Evolutionary conservation across 2,113 vertebrate species (phyloP).

Genomic region (Rafetus swinhoei): DNA sequence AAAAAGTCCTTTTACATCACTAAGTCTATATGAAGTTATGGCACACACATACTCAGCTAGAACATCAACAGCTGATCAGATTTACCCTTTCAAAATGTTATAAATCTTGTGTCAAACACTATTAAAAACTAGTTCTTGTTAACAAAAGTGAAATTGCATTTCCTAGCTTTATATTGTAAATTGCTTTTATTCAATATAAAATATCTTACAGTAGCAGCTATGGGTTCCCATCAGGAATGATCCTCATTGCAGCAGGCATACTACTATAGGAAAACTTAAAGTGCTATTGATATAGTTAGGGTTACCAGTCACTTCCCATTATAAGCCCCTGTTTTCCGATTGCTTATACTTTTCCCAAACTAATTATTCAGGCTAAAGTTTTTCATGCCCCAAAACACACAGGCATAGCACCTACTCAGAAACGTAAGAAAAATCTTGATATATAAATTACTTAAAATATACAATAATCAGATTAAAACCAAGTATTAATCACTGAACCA

Average conservation of each 20-base stretch:
- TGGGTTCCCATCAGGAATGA: neutral
- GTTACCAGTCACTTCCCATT: accelerated
- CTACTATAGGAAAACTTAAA: neutral
- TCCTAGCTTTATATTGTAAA: accelerated
- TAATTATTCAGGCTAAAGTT: neutral
- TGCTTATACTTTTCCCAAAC: neutral
- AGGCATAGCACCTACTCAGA: accelerated
- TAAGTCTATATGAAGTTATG: neutral
- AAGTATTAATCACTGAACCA: neutral
- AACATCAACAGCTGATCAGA: neutral
- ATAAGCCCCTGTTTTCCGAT: neutral
- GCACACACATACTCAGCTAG: neutral
- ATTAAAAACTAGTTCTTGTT: neutral
- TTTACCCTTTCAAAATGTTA: neutral
- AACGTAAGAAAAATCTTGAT: neutral
- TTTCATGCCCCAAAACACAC: neutral
- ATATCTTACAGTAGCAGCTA: neutral
- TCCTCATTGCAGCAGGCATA: neutral
- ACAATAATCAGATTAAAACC: neutral
- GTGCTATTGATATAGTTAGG: neutral
- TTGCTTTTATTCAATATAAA: neutral
- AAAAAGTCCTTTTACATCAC: neutral
- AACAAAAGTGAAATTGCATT: neutral
- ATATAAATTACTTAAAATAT: neutral
- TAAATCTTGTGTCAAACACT: neutral